Percentiles rank a stretch among this genome's conserved stretches.
Conservation (phyloP, 2,797 vertebrate genomes). For the Enteromius afrohamiltoni region DNA sequence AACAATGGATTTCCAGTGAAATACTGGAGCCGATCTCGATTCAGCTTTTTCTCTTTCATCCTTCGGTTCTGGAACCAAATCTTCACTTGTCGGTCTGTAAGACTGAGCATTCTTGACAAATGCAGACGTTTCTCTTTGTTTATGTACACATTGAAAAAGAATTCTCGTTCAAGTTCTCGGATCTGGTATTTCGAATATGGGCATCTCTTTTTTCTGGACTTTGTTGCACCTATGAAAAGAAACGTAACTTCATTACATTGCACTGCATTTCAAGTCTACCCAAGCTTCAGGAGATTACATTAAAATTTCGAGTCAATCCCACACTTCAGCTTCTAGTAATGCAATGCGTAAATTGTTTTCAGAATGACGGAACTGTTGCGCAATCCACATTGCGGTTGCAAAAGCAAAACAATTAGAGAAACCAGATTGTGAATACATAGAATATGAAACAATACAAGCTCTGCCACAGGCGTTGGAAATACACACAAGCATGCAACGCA, state of each 20-base stretch:
- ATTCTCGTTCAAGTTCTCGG: slow-evolving; percentile 98
- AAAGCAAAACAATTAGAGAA: neutral
- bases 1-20: slow-evolving; percentile 98
- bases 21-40: slow-evolving; percentile 97
- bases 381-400: neutral
- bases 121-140: slow-evolving; percentile 99
- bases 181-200: slow-evolving; percentile 99
- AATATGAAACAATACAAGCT: neutral
- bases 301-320: neutral
- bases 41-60: slow-evolving; percentile 99
- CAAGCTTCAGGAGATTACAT: neutral
- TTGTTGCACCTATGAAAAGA: slow-evolving; percentile 79
- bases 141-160: slow-evolving; percentile 99
- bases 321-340: neutral
- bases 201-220: slow-evolving; percentile 96
- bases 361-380: neutral
- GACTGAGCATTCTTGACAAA: slow-evolving; percentile 95
- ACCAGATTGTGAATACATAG: neutral
- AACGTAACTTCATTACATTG: slow-evolving; percentile 35
- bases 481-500: neutral
- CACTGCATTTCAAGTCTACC: neutral
- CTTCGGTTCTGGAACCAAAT: slow-evolving; percentile 99
- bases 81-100: slow-evolving; percentile 98
- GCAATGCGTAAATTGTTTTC: neutral
- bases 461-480: neutral